phyloP scores from a whole-genome alignment of 2,113 vertebrate genomes.

The Xenotilapia caudafasciata region DNA sequence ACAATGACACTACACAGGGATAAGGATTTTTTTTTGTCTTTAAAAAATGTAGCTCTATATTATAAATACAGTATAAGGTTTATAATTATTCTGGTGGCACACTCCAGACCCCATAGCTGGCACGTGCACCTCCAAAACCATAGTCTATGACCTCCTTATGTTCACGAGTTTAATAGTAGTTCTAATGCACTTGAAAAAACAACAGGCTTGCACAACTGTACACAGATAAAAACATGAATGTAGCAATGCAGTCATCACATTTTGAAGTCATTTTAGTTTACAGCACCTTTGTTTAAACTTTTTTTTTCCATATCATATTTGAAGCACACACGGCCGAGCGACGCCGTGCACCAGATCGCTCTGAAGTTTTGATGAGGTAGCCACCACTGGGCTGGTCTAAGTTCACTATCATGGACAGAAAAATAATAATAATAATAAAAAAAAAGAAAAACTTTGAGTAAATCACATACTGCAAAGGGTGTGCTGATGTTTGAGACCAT shows the following conservation, averaged over 20 bases:
- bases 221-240: constrained; percentile 55
- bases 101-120: background rate
- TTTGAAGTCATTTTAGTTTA: constrained; percentile 62
- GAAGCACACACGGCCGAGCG: constrained; percentile 39
- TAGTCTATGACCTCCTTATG: constrained; percentile 8
- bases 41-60: background rate
- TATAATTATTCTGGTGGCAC: background rate
- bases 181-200: constrained; percentile 70
- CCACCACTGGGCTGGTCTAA: constrained; percentile 50
- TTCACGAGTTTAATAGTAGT: constrained; percentile 74
- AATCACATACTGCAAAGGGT: background rate
- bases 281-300: constrained; percentile 64
- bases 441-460: constrained; percentile 30
- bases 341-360: constrained; percentile 10
- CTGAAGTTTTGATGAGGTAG: constrained; percentile 70
- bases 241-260: constrained; percentile 67
- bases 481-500: constrained; percentile 22
- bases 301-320: constrained; percentile 30
- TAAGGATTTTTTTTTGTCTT: background rate
- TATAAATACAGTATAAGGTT: background rate
- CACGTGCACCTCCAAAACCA: constrained; percentile 16
- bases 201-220: constrained; percentile 58
- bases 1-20: background rate
- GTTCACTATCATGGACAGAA: constrained; percentile 61
- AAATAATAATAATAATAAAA: constrained; percentile 6